These are phyloP conservation scores for Lasioglossum pauxillum DNA, from an alignment of 2,888 invertebrate genomes.

Conservation along the genomic window DNA sequence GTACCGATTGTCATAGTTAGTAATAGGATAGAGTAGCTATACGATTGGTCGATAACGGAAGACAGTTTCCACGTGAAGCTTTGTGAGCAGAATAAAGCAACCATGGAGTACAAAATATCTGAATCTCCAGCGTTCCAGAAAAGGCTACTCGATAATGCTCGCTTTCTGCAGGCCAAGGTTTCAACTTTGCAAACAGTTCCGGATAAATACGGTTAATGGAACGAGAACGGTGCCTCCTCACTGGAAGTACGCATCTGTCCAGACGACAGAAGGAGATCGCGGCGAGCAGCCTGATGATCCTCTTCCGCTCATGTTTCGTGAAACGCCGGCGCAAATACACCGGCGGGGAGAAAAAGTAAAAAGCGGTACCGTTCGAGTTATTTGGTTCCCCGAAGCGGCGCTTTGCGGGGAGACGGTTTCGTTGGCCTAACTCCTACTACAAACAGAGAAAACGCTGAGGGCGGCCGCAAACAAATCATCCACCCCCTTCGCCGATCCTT, in stretches of 20 bases:
- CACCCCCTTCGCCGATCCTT: slow-evolving; percentile 7
- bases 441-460: slow-evolving; percentile 75
- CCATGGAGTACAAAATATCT: too few species aligned
- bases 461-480: slow-evolving; percentile 76
- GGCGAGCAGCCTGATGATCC: slow-evolving; percentile 25
- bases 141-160: neutral
- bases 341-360: slow-evolving; percentile 43
- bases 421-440: slow-evolving; percentile 78
- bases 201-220: slow-evolving; percentile 51
- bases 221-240: neutral
- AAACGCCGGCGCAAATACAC: slow-evolving; percentile 64
- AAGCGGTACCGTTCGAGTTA: slow-evolving; percentile 51
- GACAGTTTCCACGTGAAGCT: too few species aligned
- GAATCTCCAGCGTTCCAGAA: neutral
- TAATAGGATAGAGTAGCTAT: too few species aligned
- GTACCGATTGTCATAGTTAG: too few species aligned
- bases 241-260: slow-evolving; percentile 8
- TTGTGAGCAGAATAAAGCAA: too few species aligned
- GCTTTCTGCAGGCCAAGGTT: neutral
- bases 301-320: slow-evolving; percentile 52
- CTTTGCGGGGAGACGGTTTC: slow-evolving; percentile 60
- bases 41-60: too few species aligned
- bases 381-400: slow-evolving; percentile 55
- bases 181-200: slow-evolving; percentile 19
- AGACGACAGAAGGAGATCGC: slow-evolving; percentile 27